Conservation (phyloP, 2,888 invertebrate species). For the Amiota communis region DNA sequence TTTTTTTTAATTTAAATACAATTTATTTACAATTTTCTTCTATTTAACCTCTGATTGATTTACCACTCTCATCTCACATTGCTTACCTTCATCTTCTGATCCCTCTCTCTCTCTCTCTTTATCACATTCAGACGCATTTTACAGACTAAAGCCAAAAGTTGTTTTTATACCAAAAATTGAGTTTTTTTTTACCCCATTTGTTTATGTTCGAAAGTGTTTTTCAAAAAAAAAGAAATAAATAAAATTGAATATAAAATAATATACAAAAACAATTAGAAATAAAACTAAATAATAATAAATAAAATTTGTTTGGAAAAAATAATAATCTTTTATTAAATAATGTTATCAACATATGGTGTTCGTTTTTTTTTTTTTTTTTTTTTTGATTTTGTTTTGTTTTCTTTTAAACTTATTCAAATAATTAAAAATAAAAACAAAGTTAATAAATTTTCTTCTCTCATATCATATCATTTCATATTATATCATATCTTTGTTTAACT, state of each 20-base stretch:
- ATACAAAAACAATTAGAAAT: constrained; percentile 16
- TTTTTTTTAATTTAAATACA: too few species aligned
- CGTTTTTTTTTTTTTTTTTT: constrained; percentile 39
- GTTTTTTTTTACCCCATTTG: constrained; percentile 21
- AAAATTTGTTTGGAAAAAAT: constrained; percentile 38
- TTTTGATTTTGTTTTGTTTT: constrained; percentile 34
- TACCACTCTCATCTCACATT: too few species aligned
- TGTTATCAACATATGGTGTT: constrained; percentile 55
- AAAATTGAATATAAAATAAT: constrained; percentile 20
- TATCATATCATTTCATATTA: neutral
- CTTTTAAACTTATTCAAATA: constrained; percentile 11
- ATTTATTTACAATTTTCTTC: constrained; percentile 21
- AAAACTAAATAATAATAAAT: constrained; percentile 14
- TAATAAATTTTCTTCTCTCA: neutral
- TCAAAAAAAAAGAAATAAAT: constrained; percentile 5
- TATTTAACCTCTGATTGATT: neutral
- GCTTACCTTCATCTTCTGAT: neutral
- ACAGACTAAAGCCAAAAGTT: constrained; percentile 28
- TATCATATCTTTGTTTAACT: too few species aligned
- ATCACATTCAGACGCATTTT: constrained; percentile 30
- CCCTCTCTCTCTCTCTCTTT: constrained; percentile 24
- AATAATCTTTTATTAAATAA: constrained; percentile 56
- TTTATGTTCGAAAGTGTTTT: neutral
- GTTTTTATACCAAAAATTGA: neutral
- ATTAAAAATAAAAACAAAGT: constrained; percentile 33